Base-by-base conservation (phyloP, 1,140 invertebrate genomes). In the Plectrocnemia conspersa region DNA sequence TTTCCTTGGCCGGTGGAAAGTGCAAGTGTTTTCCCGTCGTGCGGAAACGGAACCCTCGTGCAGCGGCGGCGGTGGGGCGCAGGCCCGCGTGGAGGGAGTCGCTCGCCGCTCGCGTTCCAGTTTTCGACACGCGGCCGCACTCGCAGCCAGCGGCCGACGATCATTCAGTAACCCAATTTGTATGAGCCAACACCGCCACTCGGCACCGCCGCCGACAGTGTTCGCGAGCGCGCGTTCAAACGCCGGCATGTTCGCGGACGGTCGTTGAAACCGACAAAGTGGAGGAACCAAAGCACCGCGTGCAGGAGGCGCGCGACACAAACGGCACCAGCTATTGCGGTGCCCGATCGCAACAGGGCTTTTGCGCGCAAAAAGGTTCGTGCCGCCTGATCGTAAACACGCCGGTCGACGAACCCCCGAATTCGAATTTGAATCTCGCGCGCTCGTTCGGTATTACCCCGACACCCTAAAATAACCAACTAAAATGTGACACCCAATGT, bases 141-240 rank as follows among this genome's bases (percentile, higher is more conserved):
- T 6, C 15, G 18, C 11, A 21, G 45, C 45, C 1, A 10, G 38
- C 11, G 35, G 29, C 45, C 45, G 32, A 32, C 45, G 42, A 50
- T 50, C 47, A 50, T 50, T 50, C 47, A 50, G 47, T 50, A 50
- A 50, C 47, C 47, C 47, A 50, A 50, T 50, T 50, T 50, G 33
- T 24, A 50, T 50, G 47, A 50, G 47, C 47, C 33, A 50, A 35
- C 47, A 50, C 33, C 47, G 47, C 21, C 47, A 29, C 47, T 10
- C 7, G 35, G 6, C 7, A 10, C 15, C 47, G 35, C 33, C 33
- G 10, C 13, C 27, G 32, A 38, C n/a, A 50, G 47, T 50, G 47
- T 50, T 13, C 18, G 25, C 23, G 22, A 9, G 36, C 10, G 2
- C n/a, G n/a, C n/a, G n/a, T n/a, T n/a, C n/a, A n/a, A n/a, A n/a